These are phyloP conservation scores for Agrotis segetum DNA, from an alignment of 2,888 invertebrate species.

Conservation along the genomic window DNA sequence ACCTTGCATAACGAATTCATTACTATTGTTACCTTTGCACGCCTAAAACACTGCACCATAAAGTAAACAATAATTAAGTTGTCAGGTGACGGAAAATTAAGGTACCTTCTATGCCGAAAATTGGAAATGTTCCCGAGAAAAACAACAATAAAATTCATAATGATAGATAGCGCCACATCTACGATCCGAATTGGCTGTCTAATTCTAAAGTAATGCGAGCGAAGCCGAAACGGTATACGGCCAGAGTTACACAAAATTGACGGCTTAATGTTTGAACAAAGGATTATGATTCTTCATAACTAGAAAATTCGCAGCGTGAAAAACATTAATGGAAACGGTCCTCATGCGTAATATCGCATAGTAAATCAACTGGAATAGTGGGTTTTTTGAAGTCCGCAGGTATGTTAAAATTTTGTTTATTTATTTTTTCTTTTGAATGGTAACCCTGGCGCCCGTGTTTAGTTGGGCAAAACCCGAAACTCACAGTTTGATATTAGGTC, in stretches of 20 bases:
- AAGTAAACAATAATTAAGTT: neutral
- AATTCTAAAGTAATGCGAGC: neutral
- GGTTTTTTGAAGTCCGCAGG: constrained; percentile 34
- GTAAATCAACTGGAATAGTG: constrained; percentile 24
- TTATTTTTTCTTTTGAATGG: neutral
- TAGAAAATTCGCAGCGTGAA: constrained; percentile 16
- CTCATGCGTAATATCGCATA: constrained; percentile 8
- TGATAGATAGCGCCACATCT: too few species aligned
- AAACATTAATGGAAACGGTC: constrained; percentile 29
- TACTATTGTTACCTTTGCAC: too few species aligned
- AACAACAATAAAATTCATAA: too few species aligned
- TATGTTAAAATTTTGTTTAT: constrained; percentile 1
- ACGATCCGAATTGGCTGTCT: too few species aligned
- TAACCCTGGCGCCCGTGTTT: neutral
- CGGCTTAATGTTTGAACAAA: neutral
- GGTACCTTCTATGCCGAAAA: too few species aligned
- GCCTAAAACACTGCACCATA: too few species aligned
- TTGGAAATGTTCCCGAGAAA: too few species aligned
- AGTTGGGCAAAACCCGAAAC: neutral
- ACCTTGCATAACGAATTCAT: too few species aligned
- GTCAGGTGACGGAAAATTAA: too few species aligned
- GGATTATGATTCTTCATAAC: neutral
- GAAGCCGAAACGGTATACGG: too few species aligned
- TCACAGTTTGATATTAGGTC: neutral
- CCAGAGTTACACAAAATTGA: neutral